Percentiles rank a stretch among this genome's conserved stretches.
Conservation (phyloP, 2,113 vertebrate genomes). For the Labeo catla region DNA sequence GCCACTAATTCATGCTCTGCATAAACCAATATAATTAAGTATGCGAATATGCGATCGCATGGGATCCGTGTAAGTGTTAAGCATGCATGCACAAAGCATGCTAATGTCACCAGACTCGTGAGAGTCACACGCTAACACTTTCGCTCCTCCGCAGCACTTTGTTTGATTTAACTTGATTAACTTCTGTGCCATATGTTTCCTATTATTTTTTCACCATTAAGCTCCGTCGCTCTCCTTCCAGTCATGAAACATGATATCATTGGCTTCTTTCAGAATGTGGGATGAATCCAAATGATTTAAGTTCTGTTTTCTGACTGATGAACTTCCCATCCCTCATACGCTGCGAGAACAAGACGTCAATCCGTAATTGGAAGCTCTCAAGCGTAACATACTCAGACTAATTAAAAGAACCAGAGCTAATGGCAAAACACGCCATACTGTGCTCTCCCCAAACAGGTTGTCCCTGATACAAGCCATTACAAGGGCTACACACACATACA, state of each 20-base stretch:
- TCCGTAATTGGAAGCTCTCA: slow-evolving; percentile 46
- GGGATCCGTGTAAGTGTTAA: slow-evolving; percentile 31
- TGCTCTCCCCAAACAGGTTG: background rate
- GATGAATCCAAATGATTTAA: slow-evolving; percentile 35
- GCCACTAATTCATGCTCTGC: slow-evolving; percentile 38
- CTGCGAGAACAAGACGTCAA: slow-evolving; percentile 32
- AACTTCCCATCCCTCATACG: slow-evolving; percentile 30
- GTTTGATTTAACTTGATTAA: slow-evolving; percentile 50
- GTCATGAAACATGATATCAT: slow-evolving; percentile 38
- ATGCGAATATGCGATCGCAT: slow-evolving; percentile 15
- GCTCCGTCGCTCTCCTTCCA: slow-evolving; percentile 9
- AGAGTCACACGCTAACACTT: background rate
- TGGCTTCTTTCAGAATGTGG: slow-evolving; percentile 17
- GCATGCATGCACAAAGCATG: slow-evolving; percentile 9
- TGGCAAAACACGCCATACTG: slow-evolving; percentile 1
- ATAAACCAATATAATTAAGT: slow-evolving; percentile 49
- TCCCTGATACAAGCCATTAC: slow-evolving; percentile 32
- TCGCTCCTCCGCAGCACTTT: slow-evolving; percentile 18
- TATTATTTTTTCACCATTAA: slow-evolving; percentile 36
- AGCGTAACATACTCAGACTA: slow-evolving; percentile 39
- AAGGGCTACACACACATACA: slow-evolving; percentile 18
- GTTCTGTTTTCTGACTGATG: slow-evolving; percentile 44
- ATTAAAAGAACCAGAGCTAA: slow-evolving; percentile 50
- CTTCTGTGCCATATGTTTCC: slow-evolving; percentile 42
- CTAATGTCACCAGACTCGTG: background rate